Evolutionary conservation across 1,140 invertebrate species (phyloP).

Genomic region (Araneus ventricosus): DNA sequence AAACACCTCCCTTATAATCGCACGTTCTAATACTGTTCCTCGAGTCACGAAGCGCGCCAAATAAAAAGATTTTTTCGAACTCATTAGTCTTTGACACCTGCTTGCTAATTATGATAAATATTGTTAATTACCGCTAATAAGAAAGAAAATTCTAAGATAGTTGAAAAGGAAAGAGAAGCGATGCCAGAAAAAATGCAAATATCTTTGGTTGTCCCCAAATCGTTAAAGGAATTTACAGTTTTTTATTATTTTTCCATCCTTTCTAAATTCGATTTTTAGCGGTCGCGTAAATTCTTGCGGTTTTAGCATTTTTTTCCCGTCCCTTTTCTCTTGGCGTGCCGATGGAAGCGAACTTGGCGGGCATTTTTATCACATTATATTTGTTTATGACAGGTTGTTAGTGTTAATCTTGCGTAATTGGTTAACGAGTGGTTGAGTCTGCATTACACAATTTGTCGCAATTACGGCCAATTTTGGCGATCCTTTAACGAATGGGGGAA

Average conservation of each 20-base stretch:
- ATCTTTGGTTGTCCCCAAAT: constrained; percentile 7
- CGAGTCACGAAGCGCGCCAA: background rate
- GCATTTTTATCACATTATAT: constrained; percentile 48
- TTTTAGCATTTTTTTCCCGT: constrained; percentile 25
- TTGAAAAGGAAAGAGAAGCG: constrained; percentile 17
- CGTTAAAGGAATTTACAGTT: constrained; percentile 58
- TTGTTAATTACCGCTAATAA: constrained; percentile 67
- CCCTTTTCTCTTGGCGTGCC: background rate
- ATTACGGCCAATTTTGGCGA: constrained; percentile 37
- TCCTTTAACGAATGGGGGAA: background rate
- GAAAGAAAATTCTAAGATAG: constrained; percentile 54
- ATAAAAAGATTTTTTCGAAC: constrained; percentile 61
- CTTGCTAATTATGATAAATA: constrained; percentile 73
- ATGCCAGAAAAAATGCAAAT: background rate
- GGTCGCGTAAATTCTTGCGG: constrained; percentile 12
- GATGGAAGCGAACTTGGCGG: constrained; percentile 8
- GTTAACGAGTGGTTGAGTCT: constrained; percentile 35
- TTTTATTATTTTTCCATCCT: constrained; percentile 38
- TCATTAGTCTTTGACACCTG: constrained; percentile 74
- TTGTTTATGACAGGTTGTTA: constrained; percentile 61
- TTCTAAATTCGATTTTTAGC: constrained; percentile 62
- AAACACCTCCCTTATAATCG: background rate
- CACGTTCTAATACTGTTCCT: background rate
- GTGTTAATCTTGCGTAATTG: constrained; percentile 67
- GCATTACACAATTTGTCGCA: constrained; percentile 40